Evolutionary conservation across 2,797 vertebrate genomes (phyloP), one percentile per base, ranked within the genome.

Genomic region (Dromococcyx pavoninus): DNA sequence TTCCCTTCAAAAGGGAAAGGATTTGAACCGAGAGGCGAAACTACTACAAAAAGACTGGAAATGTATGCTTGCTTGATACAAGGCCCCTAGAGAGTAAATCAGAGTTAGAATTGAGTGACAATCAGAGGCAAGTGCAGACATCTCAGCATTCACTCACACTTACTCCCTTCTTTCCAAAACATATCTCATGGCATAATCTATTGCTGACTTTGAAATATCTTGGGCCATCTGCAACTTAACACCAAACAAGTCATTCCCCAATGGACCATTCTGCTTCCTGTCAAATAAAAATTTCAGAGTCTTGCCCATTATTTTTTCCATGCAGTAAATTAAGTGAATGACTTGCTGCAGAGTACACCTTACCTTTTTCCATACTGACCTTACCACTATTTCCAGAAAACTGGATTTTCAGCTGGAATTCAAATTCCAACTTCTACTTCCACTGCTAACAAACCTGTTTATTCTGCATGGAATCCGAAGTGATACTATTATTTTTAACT

Each of bases 41-140:
- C 5, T 60, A 53, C 35, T 50, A 23, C 12, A 65, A 22, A 61
- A 41, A 57, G 35, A 16, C 58, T 77, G 27, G 48, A 83, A 86
- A 35, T 0, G 1, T 12, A 48, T 5, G 9, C 9, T 56, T 39
- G 24, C 24, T 65, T 39, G 77, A 44, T 10, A 19, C 0, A 2
- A 70, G 35, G 13, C 10, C 17, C 9, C 30, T 23, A 35, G 3
- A 51, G 22, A 88, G 25, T 8, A 71, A 67, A 57, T 7, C 32
- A 28, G 13, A 65, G 11, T 46, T 19, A 57, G 5, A 72, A 43
- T 41, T 74, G 81, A 13, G 33, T 41, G 17, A 58, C 19, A 46
- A 50, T 32, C 11, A 54, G 24, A 50, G 21, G 33, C 25, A 82
- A 88, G 46, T 4, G 18, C 14, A 73, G 27, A 58, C 19, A 58